Conservation (phyloP, 2,797 vertebrate species). For the Lophius americanus region DNA sequence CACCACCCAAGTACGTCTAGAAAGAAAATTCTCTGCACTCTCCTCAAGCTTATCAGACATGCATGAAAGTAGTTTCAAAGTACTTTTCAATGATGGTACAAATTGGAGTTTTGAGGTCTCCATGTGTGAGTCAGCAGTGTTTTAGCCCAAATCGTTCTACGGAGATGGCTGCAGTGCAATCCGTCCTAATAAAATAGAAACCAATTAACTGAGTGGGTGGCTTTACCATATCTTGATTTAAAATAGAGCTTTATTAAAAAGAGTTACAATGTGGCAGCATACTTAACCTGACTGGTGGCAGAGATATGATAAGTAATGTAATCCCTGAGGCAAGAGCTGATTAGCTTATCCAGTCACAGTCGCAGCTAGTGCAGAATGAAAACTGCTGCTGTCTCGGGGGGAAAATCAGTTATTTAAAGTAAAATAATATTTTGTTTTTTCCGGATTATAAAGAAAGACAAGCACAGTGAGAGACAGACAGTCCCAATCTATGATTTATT, state of each 20-base stretch:
- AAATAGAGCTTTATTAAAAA: constrained; percentile 77
- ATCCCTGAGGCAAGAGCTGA: constrained; percentile 76
- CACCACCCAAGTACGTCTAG: constrained; percentile 49
- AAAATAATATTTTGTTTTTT: constrained; percentile 18
- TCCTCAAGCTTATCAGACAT: constrained; percentile 39
- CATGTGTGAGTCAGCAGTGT: constrained; percentile 63
- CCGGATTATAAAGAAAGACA: constrained; percentile 6
- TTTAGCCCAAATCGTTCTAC: constrained; percentile 52
- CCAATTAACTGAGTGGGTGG: constrained; percentile 79
- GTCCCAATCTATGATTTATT: constrained; percentile 8
- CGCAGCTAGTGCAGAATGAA: constrained; percentile 60
- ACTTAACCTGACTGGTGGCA: constrained; percentile 79
- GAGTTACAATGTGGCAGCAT: constrained; percentile 73
- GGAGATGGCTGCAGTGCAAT: constrained; percentile 64
- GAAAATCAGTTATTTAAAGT: constrained; percentile 40
- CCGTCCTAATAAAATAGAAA: constrained; percentile 75
- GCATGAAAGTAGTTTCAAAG: constrained; percentile 60
- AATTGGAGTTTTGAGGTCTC: constrained; percentile 54
- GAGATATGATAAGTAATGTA: constrained; percentile 80
- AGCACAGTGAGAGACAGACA: background rate
- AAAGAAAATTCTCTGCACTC: constrained; percentile 44
- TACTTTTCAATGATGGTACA: constrained; percentile 59
- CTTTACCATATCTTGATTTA: constrained; percentile 79
- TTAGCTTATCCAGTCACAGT: constrained; percentile 76
- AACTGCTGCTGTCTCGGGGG: constrained; percentile 54